Evolutionary conservation across 2,888 invertebrate species (phyloP), one percentile per base, ranked within the genome.

Genomic region (Venustoraphidia nigricollis): DNA sequence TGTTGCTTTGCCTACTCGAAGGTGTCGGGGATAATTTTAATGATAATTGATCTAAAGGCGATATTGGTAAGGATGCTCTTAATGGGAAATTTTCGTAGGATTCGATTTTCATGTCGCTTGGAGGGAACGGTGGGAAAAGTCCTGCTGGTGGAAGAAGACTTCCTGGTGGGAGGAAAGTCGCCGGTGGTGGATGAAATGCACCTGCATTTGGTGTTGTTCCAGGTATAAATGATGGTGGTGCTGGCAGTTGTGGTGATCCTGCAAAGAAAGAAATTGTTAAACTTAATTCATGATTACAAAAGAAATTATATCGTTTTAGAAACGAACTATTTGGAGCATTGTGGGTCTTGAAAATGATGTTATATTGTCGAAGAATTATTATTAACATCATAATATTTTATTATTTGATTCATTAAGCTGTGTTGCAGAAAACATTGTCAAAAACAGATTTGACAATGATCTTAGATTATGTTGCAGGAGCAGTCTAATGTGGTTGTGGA

Each of bases 61-160:
- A 66, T 41, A 64, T 57, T 52, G 68, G 63, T 53, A 45, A 45
- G 11, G 52, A 50, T 47, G 48, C 50, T 41, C 53, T 43, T 8
- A 51, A 43, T 13, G 53, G 56, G 35, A 63, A 55, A 54, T 63
- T 60, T 36, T 61, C 61, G 55, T 66, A 53, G 53, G 62, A 46
- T 49, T 61, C 47, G 54, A 56, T 37, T 55, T 64, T 58, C 53
- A 61, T 53, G 44, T 53, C 51, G 9, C 70, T 63, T 57, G 77
- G 76, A 6, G 77, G 72, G 35, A 78, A 62, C 41, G 75, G 73
- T 39, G 77, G 76, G 54, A 78, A 60, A 53, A 76, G 70, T 1
- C 70, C 66, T 5, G 75, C 73, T 10, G 77, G 73, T 9, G 77
- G 71, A n/a, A 77, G 72, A 46, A 76, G 66, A 52, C 77, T 53